These are phyloP conservation scores for Eumerus sabulonum DNA, from an alignment of 2,888 invertebrate species.

Conservation along the genomic window DNA sequence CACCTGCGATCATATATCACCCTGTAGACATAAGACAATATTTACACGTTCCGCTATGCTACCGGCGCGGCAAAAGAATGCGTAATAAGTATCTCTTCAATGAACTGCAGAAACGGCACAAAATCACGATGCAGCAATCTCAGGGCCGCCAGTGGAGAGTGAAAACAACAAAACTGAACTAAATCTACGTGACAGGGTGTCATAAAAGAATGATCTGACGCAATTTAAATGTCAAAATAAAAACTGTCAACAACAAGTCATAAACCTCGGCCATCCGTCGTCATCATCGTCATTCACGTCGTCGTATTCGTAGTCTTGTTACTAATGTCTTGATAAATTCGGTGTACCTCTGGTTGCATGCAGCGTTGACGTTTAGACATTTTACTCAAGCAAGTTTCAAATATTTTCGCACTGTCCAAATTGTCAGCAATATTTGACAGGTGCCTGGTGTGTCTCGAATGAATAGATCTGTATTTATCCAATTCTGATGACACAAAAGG, in stretches of 20 bases:
- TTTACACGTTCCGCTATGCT: slow-evolving; percentile 45
- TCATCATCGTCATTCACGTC: slow-evolving; percentile 28
- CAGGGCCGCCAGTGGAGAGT: slow-evolving; percentile 18
- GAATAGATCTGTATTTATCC: slow-evolving; percentile 17
- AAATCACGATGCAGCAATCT: not conserved
- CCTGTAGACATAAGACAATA: slow-evolving; percentile 48
- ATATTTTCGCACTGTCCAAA: slow-evolving; percentile 62
- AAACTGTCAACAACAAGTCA: slow-evolving; percentile 62
- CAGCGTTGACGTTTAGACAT: no score
- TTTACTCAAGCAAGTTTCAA: slow-evolving; percentile 2
- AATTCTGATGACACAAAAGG: no score
- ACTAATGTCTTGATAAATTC: slow-evolving; percentile 31
- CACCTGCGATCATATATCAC: slow-evolving; percentile 57
- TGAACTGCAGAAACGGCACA: slow-evolving; percentile 12
- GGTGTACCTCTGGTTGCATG: no score
- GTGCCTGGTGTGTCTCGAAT: slow-evolving; percentile 35
- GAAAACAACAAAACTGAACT: slow-evolving; percentile 26
- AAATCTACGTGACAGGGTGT: slow-evolving; percentile 55
- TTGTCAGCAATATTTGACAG: slow-evolving; percentile 36
- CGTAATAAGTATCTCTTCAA: slow-evolving; percentile 24
- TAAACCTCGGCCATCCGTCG: slow-evolving; percentile 52
- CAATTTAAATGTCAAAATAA: slow-evolving; percentile 69
- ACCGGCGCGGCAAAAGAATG: slow-evolving; percentile 34
- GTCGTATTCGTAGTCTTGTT: slow-evolving; percentile 59
- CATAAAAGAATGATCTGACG: slow-evolving; percentile 68